Conservation (phyloP, 2,113 vertebrate species). For the Neogobius melanostomus region DNA sequence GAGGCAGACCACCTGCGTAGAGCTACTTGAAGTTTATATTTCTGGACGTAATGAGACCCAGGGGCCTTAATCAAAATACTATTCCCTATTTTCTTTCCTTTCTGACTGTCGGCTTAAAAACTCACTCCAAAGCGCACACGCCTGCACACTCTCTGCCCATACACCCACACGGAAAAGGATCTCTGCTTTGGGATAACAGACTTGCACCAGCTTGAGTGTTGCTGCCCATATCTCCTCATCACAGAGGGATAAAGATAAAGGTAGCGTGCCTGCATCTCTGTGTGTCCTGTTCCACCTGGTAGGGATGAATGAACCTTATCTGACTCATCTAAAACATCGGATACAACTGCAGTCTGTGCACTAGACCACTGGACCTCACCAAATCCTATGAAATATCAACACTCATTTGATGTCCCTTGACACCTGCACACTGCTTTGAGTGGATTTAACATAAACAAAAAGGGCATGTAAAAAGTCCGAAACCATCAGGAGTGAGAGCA, state of each 20-base stretch:
- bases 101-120: slow-evolving; percentile 14
- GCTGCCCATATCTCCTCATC: slow-evolving; percentile 57
- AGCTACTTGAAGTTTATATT: background rate
- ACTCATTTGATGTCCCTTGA: background rate
- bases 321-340: slow-evolving; percentile 44
- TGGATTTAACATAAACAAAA: background rate
- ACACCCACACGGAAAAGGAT: slow-evolving; percentile 7
- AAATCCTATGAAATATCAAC: background rate
- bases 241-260: slow-evolving; percentile 52
- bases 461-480: background rate
- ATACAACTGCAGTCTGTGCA: slow-evolving; percentile 24
- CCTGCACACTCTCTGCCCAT: background rate
- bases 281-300: slow-evolving; percentile 68
- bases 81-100: slow-evolving; percentile 1
- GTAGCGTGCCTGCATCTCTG: slow-evolving; percentile 71
- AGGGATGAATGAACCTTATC: slow-evolving; percentile 64
- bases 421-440: background rate
- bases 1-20: slow-evolving; percentile 5
- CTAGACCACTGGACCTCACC: slow-evolving; percentile 1
- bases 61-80: slow-evolving; percentile 1
- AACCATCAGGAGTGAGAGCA: background rate
- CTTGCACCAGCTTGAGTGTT: slow-evolving; percentile 64
- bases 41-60: background rate
- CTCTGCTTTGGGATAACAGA: slow-evolving; percentile 33
- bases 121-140: slow-evolving; percentile 5